Evolutionary conservation across 2,888 invertebrate species (phyloP).

Genomic region (Drosophila conformis): DNA sequence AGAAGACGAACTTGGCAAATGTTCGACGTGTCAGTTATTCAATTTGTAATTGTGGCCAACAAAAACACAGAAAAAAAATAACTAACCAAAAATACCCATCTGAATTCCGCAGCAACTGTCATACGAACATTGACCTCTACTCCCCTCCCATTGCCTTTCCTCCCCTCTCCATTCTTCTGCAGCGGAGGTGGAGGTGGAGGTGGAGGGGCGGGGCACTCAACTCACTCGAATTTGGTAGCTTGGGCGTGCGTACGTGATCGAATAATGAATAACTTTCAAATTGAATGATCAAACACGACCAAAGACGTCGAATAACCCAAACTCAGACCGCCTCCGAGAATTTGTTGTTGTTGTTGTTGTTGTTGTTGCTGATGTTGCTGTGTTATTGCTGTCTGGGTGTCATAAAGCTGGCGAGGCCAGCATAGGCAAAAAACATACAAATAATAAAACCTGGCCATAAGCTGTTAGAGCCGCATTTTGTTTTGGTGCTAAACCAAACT

Average conservation of each 20-base stretch:
- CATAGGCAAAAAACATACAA: conserved; percentile 26
- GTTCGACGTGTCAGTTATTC: conserved; percentile 76
- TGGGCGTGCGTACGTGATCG: conserved; percentile 75
- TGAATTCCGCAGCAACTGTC: conserved; percentile 52
- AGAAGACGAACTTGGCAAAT: conserved; percentile 39
- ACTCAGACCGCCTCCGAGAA: conserved; percentile 33
- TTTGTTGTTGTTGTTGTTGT: conserved; percentile 8
- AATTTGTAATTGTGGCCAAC: conserved; percentile 71
- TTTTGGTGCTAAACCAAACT: conserved; percentile 15
- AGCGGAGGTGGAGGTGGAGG: neutral
- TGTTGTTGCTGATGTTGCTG: conserved; percentile 18
- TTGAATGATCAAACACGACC: conserved; percentile 79
- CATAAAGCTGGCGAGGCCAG: conserved; percentile 73
- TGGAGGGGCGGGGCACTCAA: conserved; percentile 26
- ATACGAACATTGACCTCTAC: conserved; percentile 74
- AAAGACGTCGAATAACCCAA: conserved; percentile 36
- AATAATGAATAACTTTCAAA: conserved; percentile 82
- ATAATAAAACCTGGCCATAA: conserved; percentile 60
- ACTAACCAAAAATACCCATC: conserved; percentile 19
- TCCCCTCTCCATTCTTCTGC: neutral
- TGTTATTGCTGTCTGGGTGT: conserved; percentile 55
- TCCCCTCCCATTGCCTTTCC: neutral
- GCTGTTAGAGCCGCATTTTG: conserved; percentile 49
- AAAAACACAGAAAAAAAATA: neutral
- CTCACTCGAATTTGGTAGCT: conserved; percentile 40